Conservation (phyloP, 2,888 invertebrate species). For the Pachymerium ferrugineum region DNA sequence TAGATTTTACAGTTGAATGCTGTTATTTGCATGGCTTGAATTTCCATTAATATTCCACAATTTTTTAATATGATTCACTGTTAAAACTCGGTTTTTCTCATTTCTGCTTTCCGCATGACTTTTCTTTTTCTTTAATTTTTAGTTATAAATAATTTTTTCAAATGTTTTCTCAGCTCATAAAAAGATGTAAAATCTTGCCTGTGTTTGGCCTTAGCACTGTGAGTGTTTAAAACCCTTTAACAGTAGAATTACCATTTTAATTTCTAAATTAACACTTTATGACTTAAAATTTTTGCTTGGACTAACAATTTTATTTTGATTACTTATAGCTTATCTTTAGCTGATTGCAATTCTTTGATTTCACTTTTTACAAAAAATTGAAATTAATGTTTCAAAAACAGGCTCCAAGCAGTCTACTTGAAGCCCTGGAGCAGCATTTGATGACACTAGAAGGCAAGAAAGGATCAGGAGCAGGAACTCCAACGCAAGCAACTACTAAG, state of each 20-base stretch:
- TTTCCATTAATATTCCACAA: neutral
- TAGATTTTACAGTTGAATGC: neutral
- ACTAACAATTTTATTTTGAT: neutral
- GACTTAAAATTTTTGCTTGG: neutral
- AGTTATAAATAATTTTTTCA: constrained; percentile 25
- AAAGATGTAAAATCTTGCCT: constrained; percentile 37
- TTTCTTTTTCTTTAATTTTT: neutral
- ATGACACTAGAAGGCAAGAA: constrained; percentile 89
- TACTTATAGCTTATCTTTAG: neutral
- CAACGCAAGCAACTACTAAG: constrained; percentile 57
- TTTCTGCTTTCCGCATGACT: neutral
- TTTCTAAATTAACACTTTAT: no score
- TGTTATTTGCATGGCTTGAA: neutral
- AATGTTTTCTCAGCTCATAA: constrained; percentile 34
- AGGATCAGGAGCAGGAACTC: constrained; percentile 39
- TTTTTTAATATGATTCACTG: neutral
- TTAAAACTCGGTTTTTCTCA: neutral
- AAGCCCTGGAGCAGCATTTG: constrained; percentile 94
- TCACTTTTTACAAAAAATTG: neutral
- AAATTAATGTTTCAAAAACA: constrained; percentile 38
- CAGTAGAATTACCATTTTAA: neutral
- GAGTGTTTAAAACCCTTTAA: constrained; percentile 38
- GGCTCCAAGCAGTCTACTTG: constrained; percentile 92
- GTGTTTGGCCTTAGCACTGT: constrained; percentile 37
- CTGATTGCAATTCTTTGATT: neutral